Conservation (phyloP, 2,888 invertebrate species). For the Enoplolaimus lenunculus region DNA sequence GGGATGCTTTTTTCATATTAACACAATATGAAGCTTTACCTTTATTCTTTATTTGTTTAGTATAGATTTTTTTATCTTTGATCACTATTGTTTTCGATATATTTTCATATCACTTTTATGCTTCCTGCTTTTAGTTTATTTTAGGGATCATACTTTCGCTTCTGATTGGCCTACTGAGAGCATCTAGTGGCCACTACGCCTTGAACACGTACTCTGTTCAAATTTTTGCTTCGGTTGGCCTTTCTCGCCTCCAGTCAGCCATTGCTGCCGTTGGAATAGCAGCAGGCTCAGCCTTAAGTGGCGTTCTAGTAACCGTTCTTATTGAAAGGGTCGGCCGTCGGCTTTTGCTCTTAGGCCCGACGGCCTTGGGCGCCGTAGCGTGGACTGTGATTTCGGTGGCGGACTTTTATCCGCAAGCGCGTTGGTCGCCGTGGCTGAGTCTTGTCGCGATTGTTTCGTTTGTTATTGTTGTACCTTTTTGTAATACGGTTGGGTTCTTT, state of each 20-base stretch:
- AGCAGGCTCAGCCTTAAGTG: background rate
- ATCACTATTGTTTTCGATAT: too few species aligned
- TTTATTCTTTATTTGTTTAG: too few species aligned
- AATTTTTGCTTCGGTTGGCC: background rate
- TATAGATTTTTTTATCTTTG: too few species aligned
- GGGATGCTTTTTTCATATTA: too few species aligned
- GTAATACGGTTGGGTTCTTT: background rate
- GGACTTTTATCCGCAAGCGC: background rate
- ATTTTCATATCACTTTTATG: too few species aligned
- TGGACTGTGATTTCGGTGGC: background rate
- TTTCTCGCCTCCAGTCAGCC: background rate
- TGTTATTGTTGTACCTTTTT: background rate
- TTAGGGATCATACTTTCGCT: background rate
- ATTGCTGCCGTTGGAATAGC: background rate
- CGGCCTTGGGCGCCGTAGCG: background rate
- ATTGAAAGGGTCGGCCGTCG: background rate
- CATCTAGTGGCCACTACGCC: background rate
- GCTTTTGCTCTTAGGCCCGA: background rate
- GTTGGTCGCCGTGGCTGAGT: background rate
- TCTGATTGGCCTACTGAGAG: background rate
- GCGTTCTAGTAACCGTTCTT: background rate
- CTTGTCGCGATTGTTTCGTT: background rate
- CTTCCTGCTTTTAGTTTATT: too few species aligned
- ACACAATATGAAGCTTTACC: too few species aligned
- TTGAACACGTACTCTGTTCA: background rate